Percentiles rank a stretch among this genome's conserved stretches.
phyloP scores from a whole-genome alignment of 2,113 vertebrate genomes.

The Spilogale gracilis region DNA sequence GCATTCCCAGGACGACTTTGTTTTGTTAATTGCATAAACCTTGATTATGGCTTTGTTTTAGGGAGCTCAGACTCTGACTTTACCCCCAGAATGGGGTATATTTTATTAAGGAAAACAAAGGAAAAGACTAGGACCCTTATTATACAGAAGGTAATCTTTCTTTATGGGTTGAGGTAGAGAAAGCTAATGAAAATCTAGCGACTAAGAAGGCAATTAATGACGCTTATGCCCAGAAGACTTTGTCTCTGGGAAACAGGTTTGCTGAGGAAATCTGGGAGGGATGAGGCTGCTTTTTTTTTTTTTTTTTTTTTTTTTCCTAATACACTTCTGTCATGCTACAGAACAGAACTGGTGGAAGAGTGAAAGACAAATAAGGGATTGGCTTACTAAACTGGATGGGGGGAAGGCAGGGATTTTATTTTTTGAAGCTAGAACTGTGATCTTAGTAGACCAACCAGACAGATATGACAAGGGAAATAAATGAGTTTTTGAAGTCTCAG shows the following conservation, averaged over 20 bases:
- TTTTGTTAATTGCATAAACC: not conserved
- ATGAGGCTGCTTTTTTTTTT: not conserved
- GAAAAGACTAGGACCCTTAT: not conserved
- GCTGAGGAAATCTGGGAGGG: not conserved
- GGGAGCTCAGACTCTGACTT: not conserved
- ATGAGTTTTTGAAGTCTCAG: not conserved
- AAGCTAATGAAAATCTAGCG: not conserved
- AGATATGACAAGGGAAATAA: not conserved
- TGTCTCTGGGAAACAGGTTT: constrained; percentile 22
- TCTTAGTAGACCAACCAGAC: not conserved
- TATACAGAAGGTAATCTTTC: not conserved
- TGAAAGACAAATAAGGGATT: not conserved
- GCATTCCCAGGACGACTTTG: not conserved
- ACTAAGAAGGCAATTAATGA: not conserved
- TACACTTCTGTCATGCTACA: not conserved
- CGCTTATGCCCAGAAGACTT: not conserved
- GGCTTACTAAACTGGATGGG: not conserved
- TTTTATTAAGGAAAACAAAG: constrained; percentile 36
- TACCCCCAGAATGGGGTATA: not conserved
- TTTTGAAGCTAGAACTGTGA: not conserved
- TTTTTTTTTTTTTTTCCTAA: not conserved
- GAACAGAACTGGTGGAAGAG: not conserved
- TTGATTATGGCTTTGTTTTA: not conserved
- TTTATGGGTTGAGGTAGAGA: not conserved
- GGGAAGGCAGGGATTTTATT: not conserved